phyloP scores from a whole-genome alignment of 2,797 vertebrate species.

The Neostethus bicornis region DNA sequence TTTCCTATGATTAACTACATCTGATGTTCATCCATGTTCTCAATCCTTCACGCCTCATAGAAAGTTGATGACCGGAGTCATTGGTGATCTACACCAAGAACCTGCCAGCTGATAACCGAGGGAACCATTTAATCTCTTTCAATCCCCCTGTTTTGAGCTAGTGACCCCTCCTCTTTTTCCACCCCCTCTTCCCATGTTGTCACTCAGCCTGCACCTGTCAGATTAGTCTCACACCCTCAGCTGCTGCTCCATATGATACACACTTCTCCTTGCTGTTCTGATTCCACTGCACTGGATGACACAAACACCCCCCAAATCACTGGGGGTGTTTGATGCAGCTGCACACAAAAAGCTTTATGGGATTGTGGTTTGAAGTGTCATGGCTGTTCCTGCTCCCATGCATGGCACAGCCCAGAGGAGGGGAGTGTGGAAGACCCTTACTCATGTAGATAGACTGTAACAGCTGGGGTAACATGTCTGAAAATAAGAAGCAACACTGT shows the following conservation, averaged over 20 bases:
- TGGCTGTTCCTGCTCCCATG: conserved; percentile 23
- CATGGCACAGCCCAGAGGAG: not conserved
- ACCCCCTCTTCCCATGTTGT: conserved; percentile 65
- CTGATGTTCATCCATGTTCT: conserved; percentile 3
- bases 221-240: conserved; percentile 72
- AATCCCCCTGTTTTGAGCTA: conserved; percentile 33
- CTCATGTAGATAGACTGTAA: conserved; percentile 62
- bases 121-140: conserved; percentile 57
- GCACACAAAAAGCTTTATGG: not conserved
- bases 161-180: conserved; percentile 38
- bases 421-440: conserved; percentile 34
- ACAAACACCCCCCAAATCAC: conserved; percentile 14
- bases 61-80: conserved; percentile 10
- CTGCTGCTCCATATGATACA: conserved; percentile 68
- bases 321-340: conserved; percentile 9
- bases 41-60: conserved; percentile 21
- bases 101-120: conserved; percentile 27
- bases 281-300: conserved; percentile 8
- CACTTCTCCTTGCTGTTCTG: conserved; percentile 52
- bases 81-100: conserved; percentile 31
- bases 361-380: conserved; percentile 32
- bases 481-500: conserved; percentile 55
- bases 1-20: conserved; percentile 29
- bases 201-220: conserved; percentile 74
- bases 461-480: conserved; percentile 75